phyloP scores from a whole-genome alignment of 64 coral and sea anemone species.

The Cladopsammia gracilis region DNA sequence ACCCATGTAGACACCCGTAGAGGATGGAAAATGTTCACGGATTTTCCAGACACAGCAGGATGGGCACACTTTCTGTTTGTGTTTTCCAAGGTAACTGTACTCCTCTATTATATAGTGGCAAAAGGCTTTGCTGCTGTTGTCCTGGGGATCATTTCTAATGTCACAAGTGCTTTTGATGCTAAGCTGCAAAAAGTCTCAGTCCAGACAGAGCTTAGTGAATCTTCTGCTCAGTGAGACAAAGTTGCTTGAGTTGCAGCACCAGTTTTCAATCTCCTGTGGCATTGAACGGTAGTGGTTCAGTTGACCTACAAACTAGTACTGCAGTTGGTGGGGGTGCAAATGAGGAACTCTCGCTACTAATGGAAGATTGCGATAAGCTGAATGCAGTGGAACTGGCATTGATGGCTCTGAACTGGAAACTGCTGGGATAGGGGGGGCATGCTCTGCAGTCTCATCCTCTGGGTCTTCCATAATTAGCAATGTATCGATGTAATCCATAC shows the following conservation, averaged over 20 bases:
- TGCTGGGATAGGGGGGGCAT: not conserved
- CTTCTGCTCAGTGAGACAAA: not conserved
- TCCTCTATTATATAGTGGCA: not conserved
- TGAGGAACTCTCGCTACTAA: not conserved
- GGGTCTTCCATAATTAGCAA: conserved; percentile 20
- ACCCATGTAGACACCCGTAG: conserved; percentile 9
- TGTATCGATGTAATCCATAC: conserved; percentile 48
- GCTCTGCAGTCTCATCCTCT: conserved; percentile 9
- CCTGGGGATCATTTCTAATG: not conserved
- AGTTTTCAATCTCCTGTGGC: not conserved
- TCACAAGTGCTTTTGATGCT: not conserved
- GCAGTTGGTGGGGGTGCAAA: not conserved
- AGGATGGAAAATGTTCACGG: not conserved
- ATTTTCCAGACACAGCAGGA: conserved; percentile 32
- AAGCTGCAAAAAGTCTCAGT: not conserved
- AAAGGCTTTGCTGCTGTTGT: not conserved
- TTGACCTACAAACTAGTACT: too few species aligned
- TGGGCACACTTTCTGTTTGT: not conserved
- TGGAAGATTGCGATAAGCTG: not conserved
- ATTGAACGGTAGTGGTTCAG: not conserved
- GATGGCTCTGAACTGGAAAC: not conserved
- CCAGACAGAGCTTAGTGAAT: not conserved
- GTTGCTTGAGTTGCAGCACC: not conserved
- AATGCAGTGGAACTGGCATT: not conserved
- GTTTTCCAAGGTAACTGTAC: not conserved